phyloP scores from a whole-genome alignment of 2,888 invertebrate species.

The Polydrusus tereticollis region DNA sequence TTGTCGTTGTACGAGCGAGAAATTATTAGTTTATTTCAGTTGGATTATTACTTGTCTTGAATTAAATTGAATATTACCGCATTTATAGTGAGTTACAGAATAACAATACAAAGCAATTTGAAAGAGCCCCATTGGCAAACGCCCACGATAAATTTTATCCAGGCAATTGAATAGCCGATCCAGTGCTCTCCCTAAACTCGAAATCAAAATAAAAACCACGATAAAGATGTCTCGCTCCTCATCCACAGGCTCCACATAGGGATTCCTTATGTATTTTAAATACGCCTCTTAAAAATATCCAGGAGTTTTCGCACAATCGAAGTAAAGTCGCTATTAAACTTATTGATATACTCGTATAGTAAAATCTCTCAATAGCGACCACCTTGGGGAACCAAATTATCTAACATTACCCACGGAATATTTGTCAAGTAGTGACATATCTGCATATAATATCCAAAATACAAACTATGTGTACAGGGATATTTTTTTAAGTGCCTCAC shows the following conservation, averaged over 20 bases:
- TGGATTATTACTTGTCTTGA: not conserved
- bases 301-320: constrained; percentile 25
- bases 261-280: constrained; percentile 35
- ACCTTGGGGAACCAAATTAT: too few species aligned
- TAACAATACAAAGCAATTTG: not conserved
- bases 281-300: constrained; percentile 17
- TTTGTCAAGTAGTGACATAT: too few species aligned
- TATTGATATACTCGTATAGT: too few species aligned
- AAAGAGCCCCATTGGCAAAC: constrained; percentile 6
- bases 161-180: constrained; percentile 25
- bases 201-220: constrained; percentile 36
- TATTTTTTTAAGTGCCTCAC: too few species aligned
- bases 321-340: too few species aligned
- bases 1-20: constrained; percentile 1
- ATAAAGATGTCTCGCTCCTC: constrained; percentile 28
- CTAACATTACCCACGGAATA: too few species aligned
- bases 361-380: too few species aligned
- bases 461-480: too few species aligned
- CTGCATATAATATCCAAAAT: too few species aligned
- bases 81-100: not conserved
- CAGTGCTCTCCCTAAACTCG: constrained; percentile 19
- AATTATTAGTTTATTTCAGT: constrained; percentile 3
- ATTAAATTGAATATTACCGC: not conserved
- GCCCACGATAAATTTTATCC: constrained; percentile 19
- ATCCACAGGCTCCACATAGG: not conserved